These are phyloP conservation scores for Falco punctatus DNA, from an alignment of 2,113 vertebrate species.

Conservation along the genomic window DNA sequence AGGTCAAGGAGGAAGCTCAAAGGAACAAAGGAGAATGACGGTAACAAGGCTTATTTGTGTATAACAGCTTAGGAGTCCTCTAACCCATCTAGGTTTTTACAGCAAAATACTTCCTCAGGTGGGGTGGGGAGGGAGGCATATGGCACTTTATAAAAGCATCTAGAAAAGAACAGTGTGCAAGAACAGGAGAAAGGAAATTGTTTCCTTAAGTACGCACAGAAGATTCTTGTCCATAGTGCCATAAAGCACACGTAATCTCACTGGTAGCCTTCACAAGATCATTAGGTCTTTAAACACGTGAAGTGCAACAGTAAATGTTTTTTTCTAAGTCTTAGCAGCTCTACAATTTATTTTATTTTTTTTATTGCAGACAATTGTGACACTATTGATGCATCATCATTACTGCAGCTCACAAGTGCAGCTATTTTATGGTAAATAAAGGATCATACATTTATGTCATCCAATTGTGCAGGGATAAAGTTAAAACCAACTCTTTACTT, in stretches of 20 bases:
- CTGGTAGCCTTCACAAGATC: neutral
- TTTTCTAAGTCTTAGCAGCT: neutral
- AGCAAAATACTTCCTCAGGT: neutral
- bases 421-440: neutral
- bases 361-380: neutral
- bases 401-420: neutral
- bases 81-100: neutral
- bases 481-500: neutral
- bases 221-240: neutral
- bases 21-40: neutral
- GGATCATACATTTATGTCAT: too few species aligned
- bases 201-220: neutral
- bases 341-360: neutral
- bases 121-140: neutral
- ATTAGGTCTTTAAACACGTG: neutral
- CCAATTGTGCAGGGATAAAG: neutral
- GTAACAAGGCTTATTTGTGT: neutral
- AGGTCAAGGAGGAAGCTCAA: neutral
- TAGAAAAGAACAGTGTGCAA: neutral
- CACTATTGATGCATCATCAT: neutral
- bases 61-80: neutral
- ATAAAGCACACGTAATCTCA: neutral
- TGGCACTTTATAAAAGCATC: neutral
- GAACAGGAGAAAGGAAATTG: neutral
- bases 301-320: neutral